Conservation (phyloP, 2,797 vertebrate genomes). For the Malacoraja senta region DNA sequence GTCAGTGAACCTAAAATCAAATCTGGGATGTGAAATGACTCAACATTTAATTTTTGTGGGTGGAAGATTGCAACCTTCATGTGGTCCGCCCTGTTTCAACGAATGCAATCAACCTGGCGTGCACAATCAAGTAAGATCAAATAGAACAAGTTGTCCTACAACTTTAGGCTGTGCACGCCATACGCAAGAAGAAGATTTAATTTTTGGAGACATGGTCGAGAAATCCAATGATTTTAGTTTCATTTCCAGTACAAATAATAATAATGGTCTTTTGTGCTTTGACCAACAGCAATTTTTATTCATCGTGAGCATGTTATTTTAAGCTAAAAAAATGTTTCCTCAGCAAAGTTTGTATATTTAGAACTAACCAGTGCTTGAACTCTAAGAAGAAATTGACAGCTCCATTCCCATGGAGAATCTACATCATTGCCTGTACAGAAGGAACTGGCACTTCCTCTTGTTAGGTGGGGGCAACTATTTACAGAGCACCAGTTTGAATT, state of each 20-base stretch:
- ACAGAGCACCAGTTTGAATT: background rate
- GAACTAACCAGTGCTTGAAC: background rate
- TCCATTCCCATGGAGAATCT: conserved; percentile 4
- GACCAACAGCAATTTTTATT: background rate
- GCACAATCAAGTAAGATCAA: no score
- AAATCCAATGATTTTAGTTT: background rate
- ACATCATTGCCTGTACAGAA: background rate
- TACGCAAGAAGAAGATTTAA: no score
- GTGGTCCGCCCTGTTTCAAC: no score
- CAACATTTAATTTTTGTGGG: no score
- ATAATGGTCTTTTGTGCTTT: background rate
- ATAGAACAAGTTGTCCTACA: no score
- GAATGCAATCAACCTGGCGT: no score
- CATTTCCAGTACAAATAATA: background rate
- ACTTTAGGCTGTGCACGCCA: no score
- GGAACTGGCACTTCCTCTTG: conserved; percentile 4
- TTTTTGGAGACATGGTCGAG: background rate
- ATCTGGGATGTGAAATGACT: background rate
- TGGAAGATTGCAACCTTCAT: no score
- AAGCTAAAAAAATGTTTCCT: background rate
- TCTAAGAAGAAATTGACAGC: background rate
- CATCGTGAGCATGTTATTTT: background rate
- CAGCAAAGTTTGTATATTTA: background rate
- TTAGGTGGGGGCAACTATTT: background rate
- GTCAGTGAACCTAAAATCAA: background rate